Evolutionary conservation across 2,797 vertebrate genomes (phyloP).

Genomic region (Amniataba percoides): DNA sequence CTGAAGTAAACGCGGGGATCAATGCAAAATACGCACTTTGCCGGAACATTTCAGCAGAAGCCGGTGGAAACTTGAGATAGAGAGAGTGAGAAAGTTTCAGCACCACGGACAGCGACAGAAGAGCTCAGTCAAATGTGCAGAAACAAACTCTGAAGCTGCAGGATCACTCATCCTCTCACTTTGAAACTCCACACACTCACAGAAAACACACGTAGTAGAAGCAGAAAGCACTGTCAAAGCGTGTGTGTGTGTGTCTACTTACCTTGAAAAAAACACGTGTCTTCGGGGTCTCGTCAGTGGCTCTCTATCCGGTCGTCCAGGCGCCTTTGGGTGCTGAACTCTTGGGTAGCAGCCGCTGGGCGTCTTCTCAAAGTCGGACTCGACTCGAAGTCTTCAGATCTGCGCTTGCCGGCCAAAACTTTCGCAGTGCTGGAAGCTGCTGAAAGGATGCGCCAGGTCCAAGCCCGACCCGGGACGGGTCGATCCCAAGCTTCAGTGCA

Average conservation of each 20-base stretch:
- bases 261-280: constrained; percentile 67
- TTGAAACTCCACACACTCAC: background rate
- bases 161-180: constrained; percentile 19
- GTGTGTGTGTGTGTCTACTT: constrained; percentile 19
- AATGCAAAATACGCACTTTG: background rate
- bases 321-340: constrained; percentile 36
- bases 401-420: constrained; percentile 71
- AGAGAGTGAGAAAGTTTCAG: constrained; percentile 66
- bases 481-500: constrained; percentile 85
- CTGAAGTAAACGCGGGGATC: background rate
- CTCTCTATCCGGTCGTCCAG: constrained; percentile 71
- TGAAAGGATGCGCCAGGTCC: constrained; percentile 75
- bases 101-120: constrained; percentile 71
- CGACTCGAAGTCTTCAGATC: constrained; percentile 73
- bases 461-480: constrained; percentile 71
- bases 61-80: background rate
- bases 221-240: background rate
- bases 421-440: constrained; percentile 59
- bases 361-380: constrained; percentile 57
- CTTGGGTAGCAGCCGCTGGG: constrained; percentile 71
- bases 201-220: background rate
- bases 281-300: constrained; percentile 60
- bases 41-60: background rate
- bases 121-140: background rate
- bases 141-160: constrained; percentile 5